Conservation (phyloP, 1,140 invertebrate genomes). For the Lasioglossum baleicum region DNA sequence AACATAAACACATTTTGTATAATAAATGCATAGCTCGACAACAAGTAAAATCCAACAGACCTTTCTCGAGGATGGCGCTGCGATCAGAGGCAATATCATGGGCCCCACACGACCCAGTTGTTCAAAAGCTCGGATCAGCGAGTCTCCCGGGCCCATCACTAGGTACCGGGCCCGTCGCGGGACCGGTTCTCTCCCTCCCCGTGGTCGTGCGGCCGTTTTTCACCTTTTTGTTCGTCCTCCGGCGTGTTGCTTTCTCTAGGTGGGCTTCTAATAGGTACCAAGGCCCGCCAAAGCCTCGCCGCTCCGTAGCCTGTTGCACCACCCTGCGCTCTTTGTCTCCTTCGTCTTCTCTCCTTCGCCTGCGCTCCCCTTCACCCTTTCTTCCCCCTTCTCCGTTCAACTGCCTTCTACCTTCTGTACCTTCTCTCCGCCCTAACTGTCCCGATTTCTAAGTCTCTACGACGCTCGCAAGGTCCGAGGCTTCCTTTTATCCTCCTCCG, state of each 20-base stretch:
- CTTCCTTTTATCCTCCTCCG: neutral
- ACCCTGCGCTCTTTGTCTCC: conserved; percentile 1
- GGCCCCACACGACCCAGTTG: neutral
- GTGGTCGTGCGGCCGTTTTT: conserved; percentile 23
- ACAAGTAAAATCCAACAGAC: no score
- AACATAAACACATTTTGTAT: no score
- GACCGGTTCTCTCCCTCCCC: conserved; percentile 46
- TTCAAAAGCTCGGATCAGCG: conserved; percentile 41
- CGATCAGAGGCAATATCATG: neutral
- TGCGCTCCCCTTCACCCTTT: conserved; percentile 23
- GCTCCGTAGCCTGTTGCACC: conserved; percentile 28
- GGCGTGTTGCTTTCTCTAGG: conserved; percentile 65
- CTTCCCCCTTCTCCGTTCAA: conserved; percentile 25
- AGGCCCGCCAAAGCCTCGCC: conserved; percentile 54
- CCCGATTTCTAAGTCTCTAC: conserved; percentile 17
- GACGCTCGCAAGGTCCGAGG: no score
- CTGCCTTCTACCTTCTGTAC: neutral
- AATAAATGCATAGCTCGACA: no score
- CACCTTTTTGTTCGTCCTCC: conserved; percentile 51
- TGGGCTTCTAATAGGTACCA: conserved; percentile 61
- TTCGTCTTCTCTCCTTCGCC: neutral
- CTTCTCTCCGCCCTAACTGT: conserved; percentile 2
- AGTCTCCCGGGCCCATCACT: conserved; percentile 21
- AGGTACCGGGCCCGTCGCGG: conserved; percentile 35
- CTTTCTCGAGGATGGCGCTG: no score